phyloP scores from a whole-genome alignment of 2,113 vertebrate species.

The Nannobrachium achirus region DNA sequence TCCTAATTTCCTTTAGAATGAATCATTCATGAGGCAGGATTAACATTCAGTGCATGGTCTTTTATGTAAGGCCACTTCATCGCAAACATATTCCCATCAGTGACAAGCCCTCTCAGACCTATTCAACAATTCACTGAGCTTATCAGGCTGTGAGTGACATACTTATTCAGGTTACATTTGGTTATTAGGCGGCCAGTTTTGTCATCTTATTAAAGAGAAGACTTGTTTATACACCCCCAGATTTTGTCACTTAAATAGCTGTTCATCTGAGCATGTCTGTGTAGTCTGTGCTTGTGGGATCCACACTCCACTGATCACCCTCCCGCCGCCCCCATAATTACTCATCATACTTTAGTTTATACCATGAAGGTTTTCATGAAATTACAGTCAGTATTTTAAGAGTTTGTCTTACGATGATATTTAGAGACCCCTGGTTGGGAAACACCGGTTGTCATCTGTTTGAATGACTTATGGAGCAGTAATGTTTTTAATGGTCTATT shows the following conservation, averaged over 20 bases:
- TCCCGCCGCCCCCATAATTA: constrained; percentile 46
- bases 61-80: constrained; percentile 10
- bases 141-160: constrained; percentile 1
- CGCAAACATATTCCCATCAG: constrained; percentile 5
- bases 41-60: constrained; percentile 46
- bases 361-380: constrained; percentile 52
- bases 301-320: constrained; percentile 44
- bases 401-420: constrained; percentile 12
- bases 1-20: constrained; percentile 22
- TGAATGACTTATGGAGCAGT: background rate
- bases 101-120: constrained; percentile 5
- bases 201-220: constrained; percentile 35
- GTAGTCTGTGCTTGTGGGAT: constrained; percentile 34
- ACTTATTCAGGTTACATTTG: constrained; percentile 15
- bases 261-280: constrained; percentile 58
- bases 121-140: constrained; percentile 17
- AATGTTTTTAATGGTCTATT: too few relatives aligned
- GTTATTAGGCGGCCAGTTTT: background rate
- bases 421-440: too few relatives aligned
- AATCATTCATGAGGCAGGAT: constrained; percentile 57
- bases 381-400: constrained; percentile 32
- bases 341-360: constrained; percentile 9
- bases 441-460: constrained; percentile 5
- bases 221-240: constrained; percentile 22
- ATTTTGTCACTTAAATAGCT: constrained; percentile 51